Base-by-base conservation (phyloP, 1,140 invertebrate species). In the Diorhabda sublineata region DNA sequence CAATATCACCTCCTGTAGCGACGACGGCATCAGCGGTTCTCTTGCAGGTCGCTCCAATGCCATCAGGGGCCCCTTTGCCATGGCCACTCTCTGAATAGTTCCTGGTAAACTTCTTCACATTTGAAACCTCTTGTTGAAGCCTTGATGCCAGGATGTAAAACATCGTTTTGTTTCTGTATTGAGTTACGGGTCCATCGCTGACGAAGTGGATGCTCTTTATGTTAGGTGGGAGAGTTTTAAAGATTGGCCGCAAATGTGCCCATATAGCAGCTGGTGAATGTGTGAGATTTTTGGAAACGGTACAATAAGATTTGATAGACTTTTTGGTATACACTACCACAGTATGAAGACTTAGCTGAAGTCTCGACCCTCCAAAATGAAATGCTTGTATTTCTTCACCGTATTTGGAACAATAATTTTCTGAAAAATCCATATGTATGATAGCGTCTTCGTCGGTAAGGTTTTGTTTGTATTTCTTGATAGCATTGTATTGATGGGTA, bases 121-220 rank as follows among this genome's bases (percentile, higher is more conserved):
- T 58, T 8, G 58, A 62, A 41, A 58, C 43, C 47, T 61, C 9
- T 66, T 66, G 5, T n/a, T 5, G 9, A 5, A 66, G 9, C 7
- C 42, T 8, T 43, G 45, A 9, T 58, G 45, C 6, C 5, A 42
- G 4, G 58, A 66, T 42, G 45, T 61, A 72, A 69, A 72, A 72
- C 67, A 69, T 72, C 4, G 63, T 67, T 65, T 73, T 73, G 5
- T 73, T 70, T 58, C 61, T 26, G 57, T 73, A 71, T 58, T 71
- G 69, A 45, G 71, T 73, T 45, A 65, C 66, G 47, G 71, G 71
- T 4, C 69, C 71, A 56, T 73, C 71, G 62, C 64, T 68, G 58
- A 58, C 64, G 68, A 73, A 70, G 64, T 64, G 70, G 57, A 47
- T 66, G 60, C 63, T 71, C 69, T 61, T 70, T 60, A 61, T 42